phyloP scores from a whole-genome alignment of 30 jellyfish, hydroid and myxozoan genomes.

The Aurelia coerulea region DNA sequence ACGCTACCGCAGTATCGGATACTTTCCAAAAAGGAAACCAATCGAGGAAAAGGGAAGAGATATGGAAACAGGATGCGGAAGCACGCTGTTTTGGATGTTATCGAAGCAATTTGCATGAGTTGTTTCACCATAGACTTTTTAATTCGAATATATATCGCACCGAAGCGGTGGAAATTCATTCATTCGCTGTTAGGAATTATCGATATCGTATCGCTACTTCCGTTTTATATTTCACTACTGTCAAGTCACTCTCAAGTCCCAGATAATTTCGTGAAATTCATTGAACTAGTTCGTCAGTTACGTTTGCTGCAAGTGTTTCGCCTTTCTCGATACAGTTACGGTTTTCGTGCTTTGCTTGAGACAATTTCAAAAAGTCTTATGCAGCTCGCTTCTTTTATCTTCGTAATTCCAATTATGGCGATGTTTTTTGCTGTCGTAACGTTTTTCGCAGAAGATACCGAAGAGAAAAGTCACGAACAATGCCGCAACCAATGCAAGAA shows the following conservation, averaged over 20 bases:
- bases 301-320: conserved; percentile 79
- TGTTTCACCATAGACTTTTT: conserved; percentile 49
- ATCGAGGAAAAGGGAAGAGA: too few relatives aligned
- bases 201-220: conserved; percentile 50
- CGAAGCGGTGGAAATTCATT: conserved; percentile 21
- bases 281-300: conserved; percentile 15
- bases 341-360: conserved; percentile 55
- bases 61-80: not conserved
- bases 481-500: conserved; percentile 1
- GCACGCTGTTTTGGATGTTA: not conserved
- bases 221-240: conserved; percentile 28
- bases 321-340: conserved; percentile 66
- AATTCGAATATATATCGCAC: conserved; percentile 34
- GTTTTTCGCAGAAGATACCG: conserved; percentile 45
- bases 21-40: not conserved
- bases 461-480: not conserved
- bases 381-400: conserved; percentile 36
- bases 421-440: conserved; percentile 66
- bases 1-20: conserved; percentile 42
- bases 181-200: conserved; percentile 55
- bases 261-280: too few relatives aligned
- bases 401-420: conserved; percentile 49
- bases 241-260: not conserved
- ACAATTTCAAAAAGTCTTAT: conserved; percentile 40
- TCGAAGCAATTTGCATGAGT: conserved; percentile 45